Evolutionary conservation across 37 sponge, comb jelly and placozoan genomes (phyloP).

Genomic region (Petrosia ficiformis): DNA sequence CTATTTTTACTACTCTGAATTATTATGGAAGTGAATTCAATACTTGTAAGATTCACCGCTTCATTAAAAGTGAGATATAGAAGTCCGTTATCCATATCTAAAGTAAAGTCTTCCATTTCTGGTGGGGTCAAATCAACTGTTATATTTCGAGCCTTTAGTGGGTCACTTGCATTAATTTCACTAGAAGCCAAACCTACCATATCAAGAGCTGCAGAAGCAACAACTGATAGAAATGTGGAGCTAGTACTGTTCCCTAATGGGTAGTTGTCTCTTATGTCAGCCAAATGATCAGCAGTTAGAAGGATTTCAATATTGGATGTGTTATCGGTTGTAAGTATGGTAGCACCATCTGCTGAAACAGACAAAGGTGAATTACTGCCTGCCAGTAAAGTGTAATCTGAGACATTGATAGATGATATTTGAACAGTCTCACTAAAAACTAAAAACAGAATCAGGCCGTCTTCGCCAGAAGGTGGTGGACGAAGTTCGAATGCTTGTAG

Average conservation of each 20-base stretch:
- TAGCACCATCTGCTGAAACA: slow-evolving; percentile 29
- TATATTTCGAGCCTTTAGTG: slow-evolving; percentile 53
- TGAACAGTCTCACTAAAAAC: slow-evolving; percentile 71
- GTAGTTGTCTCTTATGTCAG: slow-evolving; percentile 30
- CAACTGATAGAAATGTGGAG: slow-evolving; percentile 44
- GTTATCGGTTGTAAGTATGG: slow-evolving; percentile 21
- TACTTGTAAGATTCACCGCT: slow-evolving; percentile 44
- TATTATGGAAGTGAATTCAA: slow-evolving; percentile 31
- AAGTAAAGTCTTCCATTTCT: slow-evolving; percentile 54
- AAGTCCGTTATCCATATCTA: slow-evolving; percentile 71
- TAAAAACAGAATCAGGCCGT: slow-evolving; percentile 34
- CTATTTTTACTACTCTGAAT: slow-evolving; percentile 28
- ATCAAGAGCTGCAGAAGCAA: slow-evolving; percentile 41
- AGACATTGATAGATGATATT: slow-evolving; percentile 53
- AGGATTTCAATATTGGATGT: slow-evolving; percentile 51
- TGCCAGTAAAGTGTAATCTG: slow-evolving; percentile 35
- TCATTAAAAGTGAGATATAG: slow-evolving; percentile 77
- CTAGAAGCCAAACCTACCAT: slow-evolving; percentile 49
- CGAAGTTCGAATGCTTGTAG: slow-evolving; percentile 60
- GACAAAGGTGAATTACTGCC: slow-evolving; percentile 15
- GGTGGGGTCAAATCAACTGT: slow-evolving; percentile 71
- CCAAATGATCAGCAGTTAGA: slow-evolving; percentile 28
- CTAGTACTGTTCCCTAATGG: slow-evolving; percentile 41
- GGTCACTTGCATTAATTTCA: slow-evolving; percentile 17
- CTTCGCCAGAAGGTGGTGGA: slow-evolving; percentile 45